These are phyloP conservation scores for Cepaea nemoralis DNA, from an alignment of 1,140 invertebrate species.

Conservation along the genomic window DNA sequence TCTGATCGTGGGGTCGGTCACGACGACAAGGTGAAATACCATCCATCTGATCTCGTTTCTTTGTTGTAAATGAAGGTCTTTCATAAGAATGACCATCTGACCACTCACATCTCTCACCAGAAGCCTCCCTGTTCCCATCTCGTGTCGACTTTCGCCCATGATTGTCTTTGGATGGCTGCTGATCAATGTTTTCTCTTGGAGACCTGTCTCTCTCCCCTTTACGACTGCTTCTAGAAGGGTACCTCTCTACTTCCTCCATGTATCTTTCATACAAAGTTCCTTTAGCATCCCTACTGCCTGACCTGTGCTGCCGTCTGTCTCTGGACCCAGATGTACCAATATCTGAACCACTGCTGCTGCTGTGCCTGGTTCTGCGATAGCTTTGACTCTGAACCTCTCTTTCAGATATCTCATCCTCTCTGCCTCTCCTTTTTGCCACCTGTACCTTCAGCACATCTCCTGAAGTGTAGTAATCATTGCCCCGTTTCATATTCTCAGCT, in stretches of 20 bases:
- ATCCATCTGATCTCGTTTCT: conserved; percentile 27
- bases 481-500: neutral
- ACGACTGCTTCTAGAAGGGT: neutral
- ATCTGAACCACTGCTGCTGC: conserved; percentile 27
- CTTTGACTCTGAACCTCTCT: neutral
- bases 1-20: neutral
- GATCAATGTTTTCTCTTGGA: neutral
- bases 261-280: neutral
- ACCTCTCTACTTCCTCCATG: conserved; percentile 21
- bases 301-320: conserved; percentile 15
- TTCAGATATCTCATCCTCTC: conserved; percentile 1
- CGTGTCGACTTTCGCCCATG: neutral
- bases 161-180: neutral
- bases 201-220: conserved; percentile 2
- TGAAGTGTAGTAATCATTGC: neutral
- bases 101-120: neutral
- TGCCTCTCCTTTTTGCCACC: neutral
- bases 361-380: conserved; percentile 5
- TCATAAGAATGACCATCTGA: conserved; percentile 18
- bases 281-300: conserved; percentile 4
- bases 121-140: conserved; percentile 25
- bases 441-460: neutral
- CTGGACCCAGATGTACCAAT: neutral
- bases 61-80: neutral
- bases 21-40: neutral